Evolutionary conservation across 1,140 invertebrate genomes (phyloP), one percentile per base, ranked within the genome.

Genomic region (Yoshiicerus persimilis): DNA sequence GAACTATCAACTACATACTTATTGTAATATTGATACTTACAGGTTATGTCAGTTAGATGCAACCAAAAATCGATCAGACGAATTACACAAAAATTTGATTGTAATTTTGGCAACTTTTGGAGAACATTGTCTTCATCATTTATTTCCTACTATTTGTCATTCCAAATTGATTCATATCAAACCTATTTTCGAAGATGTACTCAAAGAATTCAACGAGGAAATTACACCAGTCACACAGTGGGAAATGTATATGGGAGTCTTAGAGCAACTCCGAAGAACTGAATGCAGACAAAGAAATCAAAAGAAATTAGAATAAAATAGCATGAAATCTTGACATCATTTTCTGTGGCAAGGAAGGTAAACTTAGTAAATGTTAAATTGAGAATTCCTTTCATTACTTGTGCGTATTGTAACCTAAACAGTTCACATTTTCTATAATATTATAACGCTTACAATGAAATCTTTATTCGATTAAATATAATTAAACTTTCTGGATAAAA

Each of bases 61-160:
- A 0, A 94, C 96, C 0, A 94, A 95, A 89, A 96, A 96, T 90
- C 94, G 96, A 87, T 92, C 93, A 4, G 95, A 96, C 16, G 34
- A 56, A 32, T 83, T 83, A 23, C 75, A 88, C 36, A 30, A 84
- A 25, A 89, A 80, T 47, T 95, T 93, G 13, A 92, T 95, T 38
- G 95, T 96, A 90, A 92, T 96, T 41, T 90, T 97, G 39, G 95
- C 95, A 0, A 94, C 94, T 88, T 97, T 96, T 89, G 96, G 96
- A 13, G 95, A 96, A 66, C 97, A 97, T 92, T 92, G 93, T 1
- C 77, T 89, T 23, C 89, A 90, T 77, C 89, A 90, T 64, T 62
- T 90, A 8, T 90, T 90, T 66, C 89, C 89, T 16, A 85, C 89
- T 38, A 41, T 90, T 34, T 88, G 88, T 32, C 88, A 88, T 27